Evolutionary conservation across 2,113 vertebrate genomes (phyloP).

Genomic region (Bothrops jararaca): DNA sequence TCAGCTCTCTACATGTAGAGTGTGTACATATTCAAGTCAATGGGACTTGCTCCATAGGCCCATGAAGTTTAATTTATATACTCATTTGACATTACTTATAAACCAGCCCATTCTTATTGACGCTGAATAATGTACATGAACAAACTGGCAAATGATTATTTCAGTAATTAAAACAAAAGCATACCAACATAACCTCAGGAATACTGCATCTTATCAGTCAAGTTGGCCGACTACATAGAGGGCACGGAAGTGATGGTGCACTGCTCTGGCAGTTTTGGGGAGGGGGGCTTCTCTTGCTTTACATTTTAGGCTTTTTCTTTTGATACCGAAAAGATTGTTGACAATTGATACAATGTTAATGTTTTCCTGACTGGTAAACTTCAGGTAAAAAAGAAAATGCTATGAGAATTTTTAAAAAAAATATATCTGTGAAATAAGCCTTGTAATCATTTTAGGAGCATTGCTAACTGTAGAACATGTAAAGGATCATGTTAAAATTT

Average conservation of each 20-base stretch:
- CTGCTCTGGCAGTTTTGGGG: neutral
- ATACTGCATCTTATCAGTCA: neutral
- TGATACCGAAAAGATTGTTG: conserved; percentile 18
- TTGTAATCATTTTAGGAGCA: conserved; percentile 73
- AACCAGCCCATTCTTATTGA: neutral
- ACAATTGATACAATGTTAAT: neutral
- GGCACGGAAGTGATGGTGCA: neutral
- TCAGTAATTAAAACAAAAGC: neutral
- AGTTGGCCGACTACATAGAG: neutral
- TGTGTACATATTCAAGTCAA: neutral
- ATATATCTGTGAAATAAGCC: neutral
- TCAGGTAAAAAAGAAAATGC: neutral
- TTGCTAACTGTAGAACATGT: conserved; percentile 87
- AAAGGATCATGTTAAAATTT: conserved; percentile 81
- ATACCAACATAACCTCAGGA: neutral
- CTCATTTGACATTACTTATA: neutral
- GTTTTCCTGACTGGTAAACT: neutral
- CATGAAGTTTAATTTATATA: neutral
- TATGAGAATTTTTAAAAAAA: neutral
- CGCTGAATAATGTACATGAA: neutral
- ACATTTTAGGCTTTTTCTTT: conserved; percentile 17
- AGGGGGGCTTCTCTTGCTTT: conserved; percentile 27
- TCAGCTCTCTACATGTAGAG: neutral
- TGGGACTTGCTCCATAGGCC: neutral
- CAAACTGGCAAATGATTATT: neutral